Evolutionary conservation across 2,888 invertebrate genomes (phyloP).

Genomic region (Apamea anceps): DNA sequence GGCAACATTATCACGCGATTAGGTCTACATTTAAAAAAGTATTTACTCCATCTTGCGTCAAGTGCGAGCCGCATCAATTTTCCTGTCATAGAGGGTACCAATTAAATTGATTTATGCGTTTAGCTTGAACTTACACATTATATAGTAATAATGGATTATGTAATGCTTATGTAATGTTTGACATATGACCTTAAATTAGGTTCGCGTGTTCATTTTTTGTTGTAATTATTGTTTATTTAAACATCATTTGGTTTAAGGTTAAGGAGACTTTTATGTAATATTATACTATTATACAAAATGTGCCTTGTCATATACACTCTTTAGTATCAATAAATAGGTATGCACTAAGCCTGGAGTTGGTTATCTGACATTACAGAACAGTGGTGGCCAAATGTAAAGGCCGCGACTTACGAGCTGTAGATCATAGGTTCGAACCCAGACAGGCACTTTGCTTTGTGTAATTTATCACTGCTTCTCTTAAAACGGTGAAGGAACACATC

Average conservation of each 20-base stretch:
- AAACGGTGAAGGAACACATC: not conserved
- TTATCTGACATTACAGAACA: too few relatives aligned
- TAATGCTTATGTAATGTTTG: slow-evolving; percentile 56
- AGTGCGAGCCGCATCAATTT: slow-evolving; percentile 57
- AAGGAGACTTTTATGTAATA: slow-evolving; percentile 19
- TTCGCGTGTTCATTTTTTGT: slow-evolving; percentile 53
- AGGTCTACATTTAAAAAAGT: slow-evolving; percentile 25
- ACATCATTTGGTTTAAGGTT: slow-evolving; percentile 52
- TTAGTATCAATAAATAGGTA: too few relatives aligned
- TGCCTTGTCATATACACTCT: not conserved
- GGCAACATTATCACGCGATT: slow-evolving; percentile 35
- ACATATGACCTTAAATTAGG: slow-evolving; percentile 56
- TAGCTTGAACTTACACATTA: slow-evolving; percentile 48
- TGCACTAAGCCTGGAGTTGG: too few relatives aligned
- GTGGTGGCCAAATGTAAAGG: too few relatives aligned
- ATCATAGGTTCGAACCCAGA: too few relatives aligned
- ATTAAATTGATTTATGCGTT: slow-evolving; percentile 62
- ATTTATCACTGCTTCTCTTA: not conserved
- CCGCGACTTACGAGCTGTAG: too few relatives aligned
- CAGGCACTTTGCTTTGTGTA: too few relatives aligned
- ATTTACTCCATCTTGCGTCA: slow-evolving; percentile 43
- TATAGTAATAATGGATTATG: slow-evolving; percentile 47
- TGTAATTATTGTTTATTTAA: slow-evolving; percentile 53
- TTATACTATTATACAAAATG: not conserved
- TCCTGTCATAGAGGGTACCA: slow-evolving; percentile 54